These are phyloP conservation scores for Grapholita molesta DNA, from an alignment of 1,140 invertebrate species.

Conservation along the genomic window DNA sequence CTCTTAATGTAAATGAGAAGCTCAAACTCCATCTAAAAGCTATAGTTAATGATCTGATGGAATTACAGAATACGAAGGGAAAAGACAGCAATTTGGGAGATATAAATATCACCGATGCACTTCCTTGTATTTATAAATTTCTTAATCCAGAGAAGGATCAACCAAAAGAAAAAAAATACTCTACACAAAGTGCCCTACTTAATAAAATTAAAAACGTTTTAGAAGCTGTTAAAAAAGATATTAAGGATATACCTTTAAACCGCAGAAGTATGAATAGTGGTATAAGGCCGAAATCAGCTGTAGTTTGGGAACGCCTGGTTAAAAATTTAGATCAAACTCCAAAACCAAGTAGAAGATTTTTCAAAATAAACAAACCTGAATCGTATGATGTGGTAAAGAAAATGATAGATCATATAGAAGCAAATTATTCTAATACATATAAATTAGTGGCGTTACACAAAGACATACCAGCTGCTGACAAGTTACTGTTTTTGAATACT, in stretches of 20 bases:
- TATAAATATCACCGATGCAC: conserved; percentile 43
- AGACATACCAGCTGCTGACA: conserved; percentile 39
- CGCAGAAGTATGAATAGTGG: conserved; percentile 34
- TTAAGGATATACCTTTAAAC: conserved; percentile 23
- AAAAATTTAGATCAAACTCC: conserved; percentile 42
- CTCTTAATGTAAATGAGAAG: conserved; percentile 45
- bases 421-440: conserved; percentile 37
- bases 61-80: conserved; percentile 47
- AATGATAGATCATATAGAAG: conserved; percentile 45
- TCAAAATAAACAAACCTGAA: conserved; percentile 27
- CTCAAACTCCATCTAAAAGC: conserved; percentile 55
- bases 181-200: conserved; percentile 18
- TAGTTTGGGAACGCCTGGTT: conserved; percentile 54
- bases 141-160: conserved; percentile 39
- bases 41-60: conserved; percentile 55
- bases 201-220: conserved; percentile 49
- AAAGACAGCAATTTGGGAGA: conserved; percentile 29
- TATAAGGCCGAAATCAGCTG: conserved; percentile 44
- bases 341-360: conserved; percentile 36
- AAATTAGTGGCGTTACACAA: conserved; percentile 42
- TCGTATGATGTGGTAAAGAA: conserved; percentile 45
- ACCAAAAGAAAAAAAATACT: conserved; percentile 17
- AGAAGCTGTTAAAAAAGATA: conserved; percentile 45
- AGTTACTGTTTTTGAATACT: conserved; percentile 49
- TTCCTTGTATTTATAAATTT: conserved; percentile 62